Evolutionary conservation across 2,113 vertebrate species (phyloP).

Genomic region (Sinocyclocheilus anshuiensis): DNA sequence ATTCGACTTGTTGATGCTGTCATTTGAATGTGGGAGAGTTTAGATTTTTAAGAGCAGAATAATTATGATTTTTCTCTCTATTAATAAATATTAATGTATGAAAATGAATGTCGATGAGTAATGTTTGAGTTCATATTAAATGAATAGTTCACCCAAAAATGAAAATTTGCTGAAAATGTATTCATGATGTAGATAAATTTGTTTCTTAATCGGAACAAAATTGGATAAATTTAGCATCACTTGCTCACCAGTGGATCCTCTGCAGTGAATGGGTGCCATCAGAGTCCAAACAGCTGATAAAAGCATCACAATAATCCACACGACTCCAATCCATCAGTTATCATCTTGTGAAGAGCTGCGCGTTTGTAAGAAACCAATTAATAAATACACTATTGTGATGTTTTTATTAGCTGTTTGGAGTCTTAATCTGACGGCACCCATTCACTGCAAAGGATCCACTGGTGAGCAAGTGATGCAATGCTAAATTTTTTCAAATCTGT

Average conservation of each 20-base stretch:
- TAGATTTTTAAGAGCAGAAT: not conserved
- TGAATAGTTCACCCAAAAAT: no score
- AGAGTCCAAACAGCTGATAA: no score
- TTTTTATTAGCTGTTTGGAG: no score
- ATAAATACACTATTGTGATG: no score
- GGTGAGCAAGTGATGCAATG: not conserved
- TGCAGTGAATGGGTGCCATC: no score
- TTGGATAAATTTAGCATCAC: no score
- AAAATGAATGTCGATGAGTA: not conserved
- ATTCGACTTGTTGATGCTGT: constrained; percentile 27
- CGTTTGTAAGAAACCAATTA: not conserved
- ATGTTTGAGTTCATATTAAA: not conserved
- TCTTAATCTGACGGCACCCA: not conserved
- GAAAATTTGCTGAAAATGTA: no score
- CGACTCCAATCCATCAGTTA: no score
- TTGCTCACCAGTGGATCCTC: no score
- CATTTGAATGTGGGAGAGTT: constrained; percentile 4
- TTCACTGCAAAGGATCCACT: not conserved
- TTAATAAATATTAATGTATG: not conserved
- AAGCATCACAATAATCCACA: no score
- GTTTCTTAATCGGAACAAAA: no score
- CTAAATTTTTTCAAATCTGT: not conserved
- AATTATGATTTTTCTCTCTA: not conserved
- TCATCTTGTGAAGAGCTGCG: not conserved
- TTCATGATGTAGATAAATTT: no score